phyloP scores from a whole-genome alignment of 2,888 invertebrate genomes.

The Xylophagus ater region DNA sequence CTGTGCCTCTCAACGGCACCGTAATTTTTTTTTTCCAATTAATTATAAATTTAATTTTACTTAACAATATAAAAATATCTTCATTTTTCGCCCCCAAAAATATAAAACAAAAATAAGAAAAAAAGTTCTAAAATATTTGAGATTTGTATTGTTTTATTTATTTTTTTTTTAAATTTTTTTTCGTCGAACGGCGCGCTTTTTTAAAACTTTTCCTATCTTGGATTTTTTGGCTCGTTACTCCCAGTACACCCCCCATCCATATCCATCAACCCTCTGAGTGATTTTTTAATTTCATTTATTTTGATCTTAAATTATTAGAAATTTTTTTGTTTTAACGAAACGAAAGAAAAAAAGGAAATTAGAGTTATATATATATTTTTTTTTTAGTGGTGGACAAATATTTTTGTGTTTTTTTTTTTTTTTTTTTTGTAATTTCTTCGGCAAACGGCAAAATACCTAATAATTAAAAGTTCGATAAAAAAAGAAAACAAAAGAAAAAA shows the following conservation, averaged over 20 bases:
- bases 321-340: background rate
- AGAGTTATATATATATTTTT: conserved; percentile 4
- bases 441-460: background rate
- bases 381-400: conserved; percentile 8
- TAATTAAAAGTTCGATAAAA: conserved; percentile 1
- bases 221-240: conserved; percentile 7
- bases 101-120: conserved; percentile 3
- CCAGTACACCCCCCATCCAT: conserved; percentile 10
- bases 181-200: conserved; percentile 1
- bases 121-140: no score
- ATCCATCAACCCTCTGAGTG: no score
- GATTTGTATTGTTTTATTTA: no score
- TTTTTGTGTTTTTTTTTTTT: conserved; percentile 5
- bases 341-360: background rate
- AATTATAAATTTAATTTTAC: conserved; percentile 19
- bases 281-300: no score
- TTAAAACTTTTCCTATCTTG: conserved; percentile 2
- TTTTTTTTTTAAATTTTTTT: no score
- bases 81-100: conserved; percentile 13
- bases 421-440: conserved; percentile 1
- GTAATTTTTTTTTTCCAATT: conserved; percentile 21
- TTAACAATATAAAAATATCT: conserved; percentile 16
- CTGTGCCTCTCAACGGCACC: conserved; percentile 25
- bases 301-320: no score
- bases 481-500: background rate